Evolutionary conservation across 2,113 vertebrate species (phyloP), one percentile per base, ranked within the genome.

Genomic region (Rhipidura dahli): DNA sequence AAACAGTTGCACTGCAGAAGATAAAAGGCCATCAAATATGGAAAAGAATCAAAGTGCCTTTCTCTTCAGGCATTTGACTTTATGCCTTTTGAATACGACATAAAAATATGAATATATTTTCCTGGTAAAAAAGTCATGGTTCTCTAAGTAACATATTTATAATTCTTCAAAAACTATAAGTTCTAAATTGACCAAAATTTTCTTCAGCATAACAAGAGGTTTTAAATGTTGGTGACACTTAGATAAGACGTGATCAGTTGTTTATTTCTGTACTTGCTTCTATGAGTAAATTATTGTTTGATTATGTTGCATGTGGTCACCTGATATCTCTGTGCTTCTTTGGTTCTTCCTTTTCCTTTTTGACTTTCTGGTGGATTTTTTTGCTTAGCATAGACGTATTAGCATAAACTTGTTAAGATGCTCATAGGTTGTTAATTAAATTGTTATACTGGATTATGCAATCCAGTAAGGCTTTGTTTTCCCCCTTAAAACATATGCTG

Each of bases 301-400:
- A 24, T 72, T 60, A 24, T 78, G 33, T 61, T 89, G 28, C 11
- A 6, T 44, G 13, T 50, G 54, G 14, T 66, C 15, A 45, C 63
- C 20, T 66, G 45, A 49, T 83, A 12, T 54, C 42, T 69, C 24
- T 4, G 8, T 1, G 0, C 13, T 77, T 10, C 33, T 88, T 92
- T 37, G 19, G 31, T 63, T 23, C 5, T 57, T 85, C 20, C 9
- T 70, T 73, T 47, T 91, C 28, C 15, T 87, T 56, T 91, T 23
- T 77, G 65, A 44, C 22, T 69, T 75, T 22, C 26, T 47, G 63
- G 42, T 54, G 56, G 8, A 14, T 13, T 89, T 94, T 77, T 91
- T 89, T 1, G 3, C 27, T 56, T 81, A 33, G 10, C 10, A 6
- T 64, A 63, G 31, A 35, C 0, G 0, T 69, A 70, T 40, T n/a